Evolutionary conservation across 37 sponge, comb jelly and placozoan species (phyloP), one percentile per base, ranked within the genome.

Genomic region (Ianthella basta): DNA sequence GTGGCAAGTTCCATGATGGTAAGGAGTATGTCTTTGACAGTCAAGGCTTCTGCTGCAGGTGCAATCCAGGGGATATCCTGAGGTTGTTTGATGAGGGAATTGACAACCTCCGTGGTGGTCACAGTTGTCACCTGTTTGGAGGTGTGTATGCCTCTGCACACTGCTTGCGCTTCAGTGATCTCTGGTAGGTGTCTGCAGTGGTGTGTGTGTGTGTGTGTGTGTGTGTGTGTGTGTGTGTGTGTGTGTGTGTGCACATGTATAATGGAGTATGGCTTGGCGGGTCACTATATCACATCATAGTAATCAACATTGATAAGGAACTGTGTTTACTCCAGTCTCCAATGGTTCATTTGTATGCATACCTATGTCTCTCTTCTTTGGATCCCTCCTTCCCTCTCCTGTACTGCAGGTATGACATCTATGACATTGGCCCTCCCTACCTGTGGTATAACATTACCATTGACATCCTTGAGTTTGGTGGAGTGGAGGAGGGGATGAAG

Each of bases 21-120:
- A 38, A 36, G 32, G 56, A 79, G 34, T 23, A 24, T 21, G 86
- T 86, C 19, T 94, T 88, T 88, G 91, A 90, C 74, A 90, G 91
- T 70, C 94, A 94, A 91, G 94, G 94, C 12, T 94, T 94, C 67
- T 94, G 94, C 66, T 94, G 94, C 32, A 21, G 56, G 0, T 94
- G 94, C 69, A 25, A 30, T 8, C 15, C 4, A 27, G 12, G 2
- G 27, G 66, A 36, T 10, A 63, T 63, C 13, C 61, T 63, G 19
- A 61, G 32, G 4, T 21, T 59, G 12, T n/a, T 44, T 8, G 67
- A 63, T 34, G 41, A 63, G 21, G 82, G 79, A 2, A 78, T 82
- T 21, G 44, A 82, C 19, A 60, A 59, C 65, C n/a, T 40, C 0
- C 15, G 82, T 61, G 82, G 67, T 1, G 61, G 61, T 41, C 65